Evolutionary conservation across 1,140 invertebrate genomes (phyloP).

Genomic region (Parapsyche elsis): DNA sequence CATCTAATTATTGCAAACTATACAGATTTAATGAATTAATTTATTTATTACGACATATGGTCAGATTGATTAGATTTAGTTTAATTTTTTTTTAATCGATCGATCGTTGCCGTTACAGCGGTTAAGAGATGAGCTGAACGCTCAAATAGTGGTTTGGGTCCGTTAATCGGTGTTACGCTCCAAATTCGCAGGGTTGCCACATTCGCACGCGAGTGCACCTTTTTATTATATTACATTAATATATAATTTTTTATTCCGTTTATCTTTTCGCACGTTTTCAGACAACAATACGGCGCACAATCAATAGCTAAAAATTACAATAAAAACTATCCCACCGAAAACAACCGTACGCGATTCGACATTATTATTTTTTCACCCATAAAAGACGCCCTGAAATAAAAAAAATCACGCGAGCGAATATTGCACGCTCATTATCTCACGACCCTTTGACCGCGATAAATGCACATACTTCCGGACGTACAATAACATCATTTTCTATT

Average conservation of each 20-base stretch:
- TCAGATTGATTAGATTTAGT: background rate
- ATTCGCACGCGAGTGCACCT: background rate
- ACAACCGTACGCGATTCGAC: background rate
- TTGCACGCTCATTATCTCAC: background rate
- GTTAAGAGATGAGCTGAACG: background rate
- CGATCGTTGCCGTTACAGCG: background rate
- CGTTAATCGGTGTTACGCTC: slow-evolving; percentile 24
- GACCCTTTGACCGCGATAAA: background rate
- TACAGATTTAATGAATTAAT: no score
- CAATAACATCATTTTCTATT: no score
- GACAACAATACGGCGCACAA: background rate
- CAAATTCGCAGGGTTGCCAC: slow-evolving; percentile 39
- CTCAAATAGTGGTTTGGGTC: background rate
- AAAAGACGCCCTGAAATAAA: background rate
- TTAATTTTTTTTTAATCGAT: slow-evolving; percentile 5
- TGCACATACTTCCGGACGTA: background rate
- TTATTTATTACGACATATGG: no score
- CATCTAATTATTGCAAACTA: no score
- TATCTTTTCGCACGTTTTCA: background rate
- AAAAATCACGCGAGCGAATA: background rate
- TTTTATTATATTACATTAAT: no score
- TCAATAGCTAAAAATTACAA: background rate
- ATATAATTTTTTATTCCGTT: background rate
- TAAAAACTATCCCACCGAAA: background rate
- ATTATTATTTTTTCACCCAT: background rate